phyloP scores from a whole-genome alignment of 2,113 vertebrate species.

The Phalacrocorax aristotelis region DNA sequence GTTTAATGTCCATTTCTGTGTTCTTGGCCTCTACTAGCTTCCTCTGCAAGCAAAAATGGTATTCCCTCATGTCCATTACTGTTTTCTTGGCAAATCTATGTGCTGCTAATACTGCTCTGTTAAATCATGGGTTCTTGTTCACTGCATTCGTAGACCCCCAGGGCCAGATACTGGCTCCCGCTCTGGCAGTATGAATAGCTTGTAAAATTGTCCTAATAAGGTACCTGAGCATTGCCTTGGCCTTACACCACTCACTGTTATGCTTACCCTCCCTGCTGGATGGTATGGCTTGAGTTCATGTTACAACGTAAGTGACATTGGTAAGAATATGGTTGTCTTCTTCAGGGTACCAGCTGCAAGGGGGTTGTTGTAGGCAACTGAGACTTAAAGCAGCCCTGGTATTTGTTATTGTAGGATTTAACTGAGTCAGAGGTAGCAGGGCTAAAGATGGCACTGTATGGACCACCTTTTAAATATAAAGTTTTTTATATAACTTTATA shows the following conservation, averaged over 20 bases:
- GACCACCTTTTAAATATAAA: not conserved
- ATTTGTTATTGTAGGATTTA: not conserved
- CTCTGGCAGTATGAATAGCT: not conserved
- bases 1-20: slow-evolving; percentile 19
- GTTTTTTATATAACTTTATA: not conserved
- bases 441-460: not conserved
- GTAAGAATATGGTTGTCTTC: not conserved
- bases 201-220: not conserved
- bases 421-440: not conserved
- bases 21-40: slow-evolving; percentile 17
- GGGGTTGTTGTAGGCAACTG: not conserved
- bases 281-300: not conserved
- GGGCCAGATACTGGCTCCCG: not conserved
- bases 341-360: not conserved
- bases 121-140: slow-evolving; percentile 26
- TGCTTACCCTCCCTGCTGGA: not conserved
- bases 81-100: slow-evolving; percentile 5
- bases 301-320: not conserved
- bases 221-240: not conserved
- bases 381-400: not conserved
- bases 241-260: not conserved
- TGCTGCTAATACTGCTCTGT: not conserved
- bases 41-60: slow-evolving; percentile 19
- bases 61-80: slow-evolving; percentile 13
- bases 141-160: not conserved